Evolutionary conservation across 1,140 invertebrate species (phyloP).

Genomic region (Bombus polaris): DNA sequence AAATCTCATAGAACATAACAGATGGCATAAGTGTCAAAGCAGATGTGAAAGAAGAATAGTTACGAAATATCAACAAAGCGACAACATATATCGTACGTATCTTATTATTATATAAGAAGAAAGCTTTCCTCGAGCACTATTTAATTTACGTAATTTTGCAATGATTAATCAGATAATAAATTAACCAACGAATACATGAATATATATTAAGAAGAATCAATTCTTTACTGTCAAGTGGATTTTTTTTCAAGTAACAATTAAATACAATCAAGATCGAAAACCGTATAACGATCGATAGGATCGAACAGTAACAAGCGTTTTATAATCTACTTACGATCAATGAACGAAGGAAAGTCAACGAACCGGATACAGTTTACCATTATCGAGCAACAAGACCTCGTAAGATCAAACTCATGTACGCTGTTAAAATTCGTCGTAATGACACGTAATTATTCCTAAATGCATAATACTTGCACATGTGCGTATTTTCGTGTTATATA

Average conservation of each 20-base stretch:
- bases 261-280: not conserved
- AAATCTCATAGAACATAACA: too few relatives aligned
- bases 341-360: constrained; percentile 8
- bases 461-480: too few relatives aligned
- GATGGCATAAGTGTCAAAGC: too few relatives aligned
- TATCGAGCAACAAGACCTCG: constrained; percentile 9
- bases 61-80: too few relatives aligned
- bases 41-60: too few relatives aligned
- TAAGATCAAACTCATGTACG: not conserved
- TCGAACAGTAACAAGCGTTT: not conserved
- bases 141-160: not conserved
- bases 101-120: too few relatives aligned
- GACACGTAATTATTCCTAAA: not conserved
- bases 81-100: too few relatives aligned
- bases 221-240: not conserved
- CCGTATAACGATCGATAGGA: not conserved
- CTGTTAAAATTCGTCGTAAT: constrained; percentile 22
- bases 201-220: not conserved
- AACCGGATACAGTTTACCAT: constrained; percentile 17
- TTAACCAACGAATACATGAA: not conserved
- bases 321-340: constrained; percentile 16
- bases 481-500: not conserved
- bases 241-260: not conserved
- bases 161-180: not conserved
- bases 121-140: too few relatives aligned